A percentile compares a stretch with the other conserved stretches of the same genome.
Evolutionary conservation across 2,113 vertebrate genomes (phyloP).

Genomic region (Naja naja): DNA sequence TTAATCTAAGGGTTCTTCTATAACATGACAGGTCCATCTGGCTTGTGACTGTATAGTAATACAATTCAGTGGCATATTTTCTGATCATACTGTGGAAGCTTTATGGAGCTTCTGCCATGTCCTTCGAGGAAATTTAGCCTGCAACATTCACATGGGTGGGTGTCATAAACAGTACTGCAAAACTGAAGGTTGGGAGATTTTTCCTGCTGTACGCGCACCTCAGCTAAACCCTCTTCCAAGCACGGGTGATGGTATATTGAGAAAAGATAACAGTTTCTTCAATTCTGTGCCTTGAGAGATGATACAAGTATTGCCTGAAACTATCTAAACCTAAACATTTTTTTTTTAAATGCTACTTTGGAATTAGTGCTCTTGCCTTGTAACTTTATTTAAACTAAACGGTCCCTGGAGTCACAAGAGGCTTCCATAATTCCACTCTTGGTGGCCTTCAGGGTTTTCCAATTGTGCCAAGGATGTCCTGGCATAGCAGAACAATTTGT

Average conservation of each 20-base stretch:
- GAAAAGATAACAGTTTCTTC: background rate
- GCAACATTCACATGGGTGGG: background rate
- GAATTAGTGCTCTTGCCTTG: background rate
- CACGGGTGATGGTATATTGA: background rate
- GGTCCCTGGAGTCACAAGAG: background rate
- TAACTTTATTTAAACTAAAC: background rate
- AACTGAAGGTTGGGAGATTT: background rate
- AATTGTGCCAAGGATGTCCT: background rate
- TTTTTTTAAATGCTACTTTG: background rate
- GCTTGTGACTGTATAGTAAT: background rate
- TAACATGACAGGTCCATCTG: background rate
- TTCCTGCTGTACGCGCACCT: background rate
- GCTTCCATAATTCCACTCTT: background rate
- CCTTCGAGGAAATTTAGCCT: background rate
- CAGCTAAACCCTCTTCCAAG: background rate
- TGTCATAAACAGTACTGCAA: background rate
- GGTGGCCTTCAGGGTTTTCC: background rate
- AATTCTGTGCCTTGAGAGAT: background rate
- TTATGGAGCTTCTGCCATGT: background rate
- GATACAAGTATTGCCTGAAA: background rate
- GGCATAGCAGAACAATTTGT: background rate
- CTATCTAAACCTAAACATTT: background rate
- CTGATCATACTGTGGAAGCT: background rate
- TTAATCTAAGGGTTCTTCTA: background rate
- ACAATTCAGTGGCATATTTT: background rate